These are phyloP conservation scores for Brassicogethes aeneus DNA, from an alignment of 2,888 invertebrate species.

Conservation along the genomic window DNA sequence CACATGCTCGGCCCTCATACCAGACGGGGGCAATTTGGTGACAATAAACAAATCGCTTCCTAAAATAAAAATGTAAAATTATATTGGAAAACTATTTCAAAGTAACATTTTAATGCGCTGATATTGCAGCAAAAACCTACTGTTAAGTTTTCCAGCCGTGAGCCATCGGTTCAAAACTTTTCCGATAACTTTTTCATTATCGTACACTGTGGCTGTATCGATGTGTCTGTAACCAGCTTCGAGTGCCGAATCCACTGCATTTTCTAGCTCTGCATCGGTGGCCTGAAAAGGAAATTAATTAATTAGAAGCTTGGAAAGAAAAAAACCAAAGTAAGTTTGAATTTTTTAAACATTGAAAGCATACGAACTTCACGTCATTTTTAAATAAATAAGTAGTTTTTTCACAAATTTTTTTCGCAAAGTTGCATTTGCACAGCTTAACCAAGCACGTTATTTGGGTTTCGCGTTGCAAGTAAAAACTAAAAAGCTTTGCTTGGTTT, in stretches of 20 bases:
- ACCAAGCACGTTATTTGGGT: too few relatives aligned
- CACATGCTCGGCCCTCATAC: constrained; percentile 53
- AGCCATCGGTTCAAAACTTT: constrained; percentile 64
- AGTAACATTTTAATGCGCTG: background rate
- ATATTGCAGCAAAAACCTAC: constrained; percentile 16
- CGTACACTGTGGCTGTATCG: constrained; percentile 70
- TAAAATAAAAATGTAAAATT: constrained; percentile 10
- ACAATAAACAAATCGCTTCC: constrained; percentile 76
- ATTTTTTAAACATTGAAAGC: too few relatives aligned
- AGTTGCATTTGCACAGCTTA: too few relatives aligned
- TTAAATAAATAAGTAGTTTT: too few relatives aligned
- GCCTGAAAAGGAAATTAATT: constrained; percentile 40
- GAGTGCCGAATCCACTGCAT: constrained; percentile 59
- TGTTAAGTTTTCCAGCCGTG: constrained; percentile 46
- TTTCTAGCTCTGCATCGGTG: constrained; percentile 55
- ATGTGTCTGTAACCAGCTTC: constrained; percentile 75
- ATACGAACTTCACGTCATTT: too few relatives aligned
- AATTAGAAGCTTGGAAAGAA: constrained; percentile 1
- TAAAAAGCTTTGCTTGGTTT: too few relatives aligned
- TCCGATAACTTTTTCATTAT: constrained; percentile 70
- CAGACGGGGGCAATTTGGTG: constrained; percentile 68
- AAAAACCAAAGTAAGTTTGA: too few relatives aligned
- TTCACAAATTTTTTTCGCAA: too few relatives aligned
- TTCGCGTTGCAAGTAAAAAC: too few relatives aligned
- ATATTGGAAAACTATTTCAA: background rate